phyloP scores from a whole-genome alignment of 2,797 vertebrate genomes.

The Lateolabrax maculatus region DNA sequence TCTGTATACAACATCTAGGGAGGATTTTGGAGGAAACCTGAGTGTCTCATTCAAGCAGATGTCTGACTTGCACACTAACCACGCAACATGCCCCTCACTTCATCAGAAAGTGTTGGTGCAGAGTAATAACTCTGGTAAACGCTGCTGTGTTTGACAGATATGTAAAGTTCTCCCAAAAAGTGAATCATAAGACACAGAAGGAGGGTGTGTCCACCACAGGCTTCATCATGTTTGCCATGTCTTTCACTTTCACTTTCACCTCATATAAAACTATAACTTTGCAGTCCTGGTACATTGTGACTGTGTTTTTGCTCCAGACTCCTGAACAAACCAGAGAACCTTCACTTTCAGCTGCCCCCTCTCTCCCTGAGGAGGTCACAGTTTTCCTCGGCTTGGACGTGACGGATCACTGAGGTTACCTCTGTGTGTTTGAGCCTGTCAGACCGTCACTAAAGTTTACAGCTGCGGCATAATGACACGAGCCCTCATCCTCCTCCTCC shows the following conservation, averaged over 20 bases:
- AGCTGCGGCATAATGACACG: conserved; percentile 36
- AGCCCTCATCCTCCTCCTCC: conserved; percentile 1
- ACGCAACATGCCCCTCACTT: background rate
- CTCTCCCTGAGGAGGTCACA: conserved; percentile 50
- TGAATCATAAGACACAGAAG: too few relatives aligned
- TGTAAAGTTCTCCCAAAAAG: background rate
- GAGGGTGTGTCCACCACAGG: background rate
- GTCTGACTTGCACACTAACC: background rate
- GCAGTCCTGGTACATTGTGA: background rate
- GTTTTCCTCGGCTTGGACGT: conserved; percentile 43
- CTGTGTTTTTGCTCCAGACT: background rate
- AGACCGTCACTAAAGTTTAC: conserved; percentile 54
- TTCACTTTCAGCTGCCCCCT: conserved; percentile 17
- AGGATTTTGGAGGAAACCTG: too few relatives aligned
- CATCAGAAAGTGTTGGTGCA: background rate
- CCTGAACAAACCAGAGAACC: conserved; percentile 6
- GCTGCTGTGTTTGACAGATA: background rate
- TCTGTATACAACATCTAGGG: background rate
- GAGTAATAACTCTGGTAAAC: background rate
- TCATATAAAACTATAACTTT: conserved; percentile 16
- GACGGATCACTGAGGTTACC: conserved; percentile 63
- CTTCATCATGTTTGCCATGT: background rate
- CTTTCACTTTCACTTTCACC: conserved; percentile 1
- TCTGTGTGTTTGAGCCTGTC: conserved; percentile 45
- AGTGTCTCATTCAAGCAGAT: too few relatives aligned